phyloP scores from a whole-genome alignment of 1,140 invertebrate species.

The Drosophila lacertosa region DNA sequence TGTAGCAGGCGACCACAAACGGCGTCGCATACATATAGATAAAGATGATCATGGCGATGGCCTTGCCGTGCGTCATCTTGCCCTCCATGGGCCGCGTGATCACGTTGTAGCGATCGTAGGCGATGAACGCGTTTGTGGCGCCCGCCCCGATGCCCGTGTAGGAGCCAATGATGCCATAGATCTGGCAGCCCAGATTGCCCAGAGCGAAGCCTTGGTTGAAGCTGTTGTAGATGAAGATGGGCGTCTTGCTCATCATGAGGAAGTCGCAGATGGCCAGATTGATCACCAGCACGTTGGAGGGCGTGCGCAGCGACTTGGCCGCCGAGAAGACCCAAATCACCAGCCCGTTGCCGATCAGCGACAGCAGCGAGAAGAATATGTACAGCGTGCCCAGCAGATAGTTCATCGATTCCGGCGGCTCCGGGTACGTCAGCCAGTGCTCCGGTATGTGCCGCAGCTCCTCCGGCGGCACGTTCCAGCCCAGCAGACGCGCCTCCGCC shows the following conservation, averaged over 20 bases:
- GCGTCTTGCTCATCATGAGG: conserved; percentile 95
- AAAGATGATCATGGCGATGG: conserved; percentile 89
- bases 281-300: conserved; percentile 96
- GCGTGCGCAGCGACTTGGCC: conserved; percentile 92
- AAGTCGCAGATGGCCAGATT: conserved; percentile 95
- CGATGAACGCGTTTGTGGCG: conserved; percentile 88
- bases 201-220: conserved; percentile 91
- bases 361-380: conserved; percentile 90
- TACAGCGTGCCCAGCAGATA: conserved; percentile 93
- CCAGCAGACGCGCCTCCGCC: conserved; percentile 86
- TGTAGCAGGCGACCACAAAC: conserved; percentile 91
- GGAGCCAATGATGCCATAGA: conserved; percentile 91
- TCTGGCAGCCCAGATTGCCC: conserved; percentile 90
- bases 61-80: conserved; percentile 90
- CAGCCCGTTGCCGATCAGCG: conserved; percentile 93
- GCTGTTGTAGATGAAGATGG: conserved; percentile 87
- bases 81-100: conserved; percentile 93
- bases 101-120: conserved; percentile 87
- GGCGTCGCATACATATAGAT: conserved; percentile 92
- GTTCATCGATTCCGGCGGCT: conserved; percentile 92
- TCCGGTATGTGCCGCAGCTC: conserved; percentile 91
- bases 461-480: conserved; percentile 91
- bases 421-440: conserved; percentile 92
- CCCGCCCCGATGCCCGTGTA: conserved; percentile 92
- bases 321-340: conserved; percentile 94